phyloP scores from a whole-genome alignment of 2,888 invertebrate species.

The Drosophila nr. perissopoda region DNA sequence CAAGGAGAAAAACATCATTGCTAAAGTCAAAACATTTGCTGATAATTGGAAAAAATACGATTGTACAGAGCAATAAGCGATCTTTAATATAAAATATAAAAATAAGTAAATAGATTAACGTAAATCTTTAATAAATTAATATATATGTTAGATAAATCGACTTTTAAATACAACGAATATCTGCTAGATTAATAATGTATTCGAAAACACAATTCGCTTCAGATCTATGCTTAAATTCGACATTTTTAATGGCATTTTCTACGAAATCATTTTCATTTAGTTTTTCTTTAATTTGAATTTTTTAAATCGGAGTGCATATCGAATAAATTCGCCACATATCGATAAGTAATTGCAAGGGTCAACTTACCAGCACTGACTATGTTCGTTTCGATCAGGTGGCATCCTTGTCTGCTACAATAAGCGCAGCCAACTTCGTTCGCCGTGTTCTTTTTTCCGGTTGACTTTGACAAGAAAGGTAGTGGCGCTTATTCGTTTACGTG shows the following conservation, averaged over 20 bases:
- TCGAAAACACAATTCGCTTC: neutral
- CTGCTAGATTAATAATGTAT: neutral
- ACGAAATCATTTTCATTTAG: neutral
- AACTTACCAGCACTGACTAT: slow-evolving; percentile 17
- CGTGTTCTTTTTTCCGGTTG: slow-evolving; percentile 85
- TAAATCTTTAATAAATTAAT: neutral
- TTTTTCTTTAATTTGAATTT: neutral
- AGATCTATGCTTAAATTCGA: neutral
- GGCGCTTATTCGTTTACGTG: slow-evolving; percentile 60
- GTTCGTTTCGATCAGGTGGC: slow-evolving; percentile 27
- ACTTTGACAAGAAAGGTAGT: slow-evolving; percentile 84
- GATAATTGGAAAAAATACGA: slow-evolving; percentile 90
- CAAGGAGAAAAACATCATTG: slow-evolving; percentile 86
- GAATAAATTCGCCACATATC: slow-evolving; percentile 7
- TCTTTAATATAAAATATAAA: neutral
- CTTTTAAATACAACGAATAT: neutral
- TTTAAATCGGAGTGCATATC: neutral
- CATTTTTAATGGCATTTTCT: neutral
- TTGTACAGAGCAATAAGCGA: slow-evolving; percentile 80
- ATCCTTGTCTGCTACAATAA: slow-evolving; percentile 43
- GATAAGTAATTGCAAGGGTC: neutral
- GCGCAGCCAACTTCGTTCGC: slow-evolving; percentile 80
- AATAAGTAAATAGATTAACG: neutral
- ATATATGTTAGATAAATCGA: neutral
- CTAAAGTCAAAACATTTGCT: slow-evolving; percentile 88